phyloP scores from a whole-genome alignment of 2,888 invertebrate species.

The Megaustenia siamemsis region DNA sequence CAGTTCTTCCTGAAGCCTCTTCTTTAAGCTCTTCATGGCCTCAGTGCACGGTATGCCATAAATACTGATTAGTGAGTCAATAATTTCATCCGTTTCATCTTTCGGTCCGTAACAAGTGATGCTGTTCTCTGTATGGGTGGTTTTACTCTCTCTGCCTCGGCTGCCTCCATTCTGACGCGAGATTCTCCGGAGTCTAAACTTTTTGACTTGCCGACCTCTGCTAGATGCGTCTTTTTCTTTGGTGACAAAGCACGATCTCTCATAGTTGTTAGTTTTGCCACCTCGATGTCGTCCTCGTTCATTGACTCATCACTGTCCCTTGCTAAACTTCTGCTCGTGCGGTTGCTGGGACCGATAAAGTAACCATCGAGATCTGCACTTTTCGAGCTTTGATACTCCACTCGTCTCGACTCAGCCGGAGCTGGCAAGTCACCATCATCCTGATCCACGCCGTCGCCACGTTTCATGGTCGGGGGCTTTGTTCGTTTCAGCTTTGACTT shows the following conservation, averaged over 20 bases:
- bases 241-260: slow-evolving; percentile 3
- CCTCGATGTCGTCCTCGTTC: slow-evolving; percentile 74
- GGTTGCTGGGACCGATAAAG: slow-evolving; percentile 32
- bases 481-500: slow-evolving; percentile 55
- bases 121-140: slow-evolving; percentile 55
- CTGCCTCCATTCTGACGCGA: background rate
- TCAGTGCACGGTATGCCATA: slow-evolving; percentile 77
- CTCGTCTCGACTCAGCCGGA: background rate
- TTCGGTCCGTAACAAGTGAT: slow-evolving; percentile 61
- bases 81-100: slow-evolving; percentile 74
- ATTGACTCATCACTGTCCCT: slow-evolving; percentile 66
- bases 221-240: slow-evolving; percentile 54
- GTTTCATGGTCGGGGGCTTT: slow-evolving; percentile 51
- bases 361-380: slow-evolving; percentile 17
- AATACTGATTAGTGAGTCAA: slow-evolving; percentile 74
- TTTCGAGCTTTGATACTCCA: background rate
- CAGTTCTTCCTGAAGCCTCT: slow-evolving; percentile 81
- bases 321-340: background rate
- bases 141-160: slow-evolving; percentile 19
- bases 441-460: slow-evolving; percentile 32
- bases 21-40: slow-evolving; percentile 78
- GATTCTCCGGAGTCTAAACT: slow-evolving; percentile 58
- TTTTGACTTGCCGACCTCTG: slow-evolving; percentile 58
- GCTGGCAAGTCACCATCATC: background rate
- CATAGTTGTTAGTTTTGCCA: slow-evolving; percentile 64